Conservation (phyloP, 2,113 vertebrate species). For the Ameiurus melas region DNA sequence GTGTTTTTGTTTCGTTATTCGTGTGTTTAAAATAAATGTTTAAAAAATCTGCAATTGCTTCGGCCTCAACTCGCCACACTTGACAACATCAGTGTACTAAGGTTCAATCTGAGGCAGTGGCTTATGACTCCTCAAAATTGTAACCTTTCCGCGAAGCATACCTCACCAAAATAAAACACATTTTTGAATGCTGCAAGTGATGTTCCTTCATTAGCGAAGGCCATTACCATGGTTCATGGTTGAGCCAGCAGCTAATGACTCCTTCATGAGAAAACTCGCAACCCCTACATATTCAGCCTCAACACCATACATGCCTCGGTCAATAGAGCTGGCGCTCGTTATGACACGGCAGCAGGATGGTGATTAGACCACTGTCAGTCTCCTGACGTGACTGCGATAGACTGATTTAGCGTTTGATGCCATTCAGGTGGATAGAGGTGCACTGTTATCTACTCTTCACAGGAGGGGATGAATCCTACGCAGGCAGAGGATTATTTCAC, state of each 20-base stretch:
- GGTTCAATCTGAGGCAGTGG: not conserved
- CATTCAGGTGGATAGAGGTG: conserved; percentile 74
- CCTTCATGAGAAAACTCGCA: conserved; percentile 8
- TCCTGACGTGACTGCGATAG: conserved; percentile 80
- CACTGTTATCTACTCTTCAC: conserved; percentile 77
- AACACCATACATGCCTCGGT: conserved; percentile 1
- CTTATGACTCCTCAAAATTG: not conserved
- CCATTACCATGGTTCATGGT: conserved; percentile 23
- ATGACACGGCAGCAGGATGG: conserved; percentile 77
- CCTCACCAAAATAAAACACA: not conserved
- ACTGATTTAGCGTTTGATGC: conserved; percentile 78
- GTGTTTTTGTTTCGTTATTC: too few species aligned
- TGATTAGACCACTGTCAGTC: conserved; percentile 85
- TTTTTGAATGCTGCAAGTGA: not conserved
- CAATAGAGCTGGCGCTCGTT: conserved; percentile 65
- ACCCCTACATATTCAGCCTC: not conserved
- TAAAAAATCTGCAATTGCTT: too few species aligned
- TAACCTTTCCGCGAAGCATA: not conserved
- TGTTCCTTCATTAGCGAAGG: not conserved
- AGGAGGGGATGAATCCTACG: conserved; percentile 59
- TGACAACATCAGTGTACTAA: not conserved
- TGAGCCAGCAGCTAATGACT: conserved; percentile 38
- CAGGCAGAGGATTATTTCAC: conserved; percentile 51
- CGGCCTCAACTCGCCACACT: too few species aligned
- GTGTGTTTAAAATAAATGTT: too few species aligned